Evolutionary conservation across 2,797 vertebrate genomes (phyloP), one percentile per base, ranked within the genome.

Genomic region (Xerus rutilus): DNA sequence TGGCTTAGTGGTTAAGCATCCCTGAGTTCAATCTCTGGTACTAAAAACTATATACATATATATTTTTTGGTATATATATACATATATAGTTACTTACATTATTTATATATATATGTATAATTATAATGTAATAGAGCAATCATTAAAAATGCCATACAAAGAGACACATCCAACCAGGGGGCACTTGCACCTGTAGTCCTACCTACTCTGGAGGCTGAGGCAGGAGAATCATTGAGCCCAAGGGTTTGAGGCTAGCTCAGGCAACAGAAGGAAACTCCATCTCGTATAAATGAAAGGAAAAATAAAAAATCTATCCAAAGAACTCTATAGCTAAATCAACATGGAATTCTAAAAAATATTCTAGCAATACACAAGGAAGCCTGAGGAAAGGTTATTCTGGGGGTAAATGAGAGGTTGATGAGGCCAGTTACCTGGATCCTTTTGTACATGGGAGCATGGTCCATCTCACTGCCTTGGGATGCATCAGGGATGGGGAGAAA

Each of bases 321-420:
- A 95, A 92, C 49, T 85, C 72, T 49, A 79, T 21, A 81, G 57
- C 57, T 62, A 90, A 85, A 82, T 88, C 62, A 87, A 92, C 70
- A 92, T 25, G 64, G 39, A 72, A 77, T 84, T 83, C 4, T 12
- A 70, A 84, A 89, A 67, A 72, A 76, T 83, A 45, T 89, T 59
- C 49, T 82, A 93, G 45, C 45, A 78, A 81, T 11, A 32, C 81
- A 47, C n/a, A 74, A 89, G 67, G 54, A 90, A 90, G 25, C n/a
- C 45, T 82, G 57, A 65, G 30, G n/a, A 65, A 82, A 77, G 35
- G 17, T 47, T 62, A 78, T 76, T 86, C 54, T 62, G 15, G 49
- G 49, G 69, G 28, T 54, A 88, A 89, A 92, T 43, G 57, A 81
- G 73, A 88, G 28, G 47, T 62, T 86, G 54, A 67, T 23, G 17